phyloP scores from a whole-genome alignment of 1,140 invertebrate genomes.

The Drosophila tani region DNA sequence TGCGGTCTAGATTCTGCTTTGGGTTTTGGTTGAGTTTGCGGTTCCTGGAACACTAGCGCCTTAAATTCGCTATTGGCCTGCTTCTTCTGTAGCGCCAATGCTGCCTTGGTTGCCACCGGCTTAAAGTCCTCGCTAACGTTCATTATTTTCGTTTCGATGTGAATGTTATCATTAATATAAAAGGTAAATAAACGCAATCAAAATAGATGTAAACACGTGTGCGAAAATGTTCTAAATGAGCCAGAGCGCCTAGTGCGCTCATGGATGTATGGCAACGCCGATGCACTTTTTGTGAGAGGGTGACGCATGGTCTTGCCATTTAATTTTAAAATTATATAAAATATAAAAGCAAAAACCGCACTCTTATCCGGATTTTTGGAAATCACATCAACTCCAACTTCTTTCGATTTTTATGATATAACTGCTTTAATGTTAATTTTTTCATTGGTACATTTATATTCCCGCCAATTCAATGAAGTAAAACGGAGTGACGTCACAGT shows the following conservation, averaged over 20 bases:
- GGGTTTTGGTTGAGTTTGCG: constrained; percentile 26
- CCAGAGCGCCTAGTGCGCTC: background rate
- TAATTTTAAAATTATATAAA: too few relatives aligned
- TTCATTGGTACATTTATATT: too few relatives aligned
- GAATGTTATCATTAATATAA: background rate
- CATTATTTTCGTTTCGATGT: constrained; percentile 26
- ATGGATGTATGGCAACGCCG: background rate
- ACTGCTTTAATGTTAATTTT: too few relatives aligned
- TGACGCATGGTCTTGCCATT: too few relatives aligned
- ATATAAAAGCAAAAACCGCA: too few relatives aligned
- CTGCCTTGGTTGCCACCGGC: constrained; percentile 72
- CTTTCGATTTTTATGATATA: too few relatives aligned
- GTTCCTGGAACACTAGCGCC: constrained; percentile 66
- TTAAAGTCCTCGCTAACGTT: constrained; percentile 68
- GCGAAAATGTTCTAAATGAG: constrained; percentile 14
- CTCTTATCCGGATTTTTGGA: too few relatives aligned
- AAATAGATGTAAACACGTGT: constrained; percentile 38
- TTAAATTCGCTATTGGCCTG: constrained; percentile 34
- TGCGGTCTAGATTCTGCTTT: background rate
- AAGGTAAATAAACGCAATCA: constrained; percentile 33
- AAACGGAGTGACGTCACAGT: too few relatives aligned
- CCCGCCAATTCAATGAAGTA: too few relatives aligned
- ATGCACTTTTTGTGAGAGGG: background rate
- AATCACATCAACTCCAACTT: too few relatives aligned
- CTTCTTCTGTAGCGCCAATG: constrained; percentile 58